A percentile compares a stretch with the other conserved stretches of the same genome.
These are phyloP conservation scores for Notolabrus celidotus DNA, from an alignment of 2,797 vertebrate species.

Conservation along the genomic window DNA sequence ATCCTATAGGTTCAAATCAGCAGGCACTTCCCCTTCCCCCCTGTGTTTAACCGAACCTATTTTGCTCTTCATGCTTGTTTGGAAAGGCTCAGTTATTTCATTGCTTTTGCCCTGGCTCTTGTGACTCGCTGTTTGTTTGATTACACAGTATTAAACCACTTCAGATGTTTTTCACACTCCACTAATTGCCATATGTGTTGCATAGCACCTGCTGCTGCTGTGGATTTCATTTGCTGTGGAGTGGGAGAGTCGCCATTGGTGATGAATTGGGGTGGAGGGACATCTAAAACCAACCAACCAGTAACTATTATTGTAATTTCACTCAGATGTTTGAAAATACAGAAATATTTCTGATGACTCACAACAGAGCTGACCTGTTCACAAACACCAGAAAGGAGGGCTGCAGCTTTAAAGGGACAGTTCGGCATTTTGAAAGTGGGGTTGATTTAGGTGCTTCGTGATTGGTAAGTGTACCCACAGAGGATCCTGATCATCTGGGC, in stretches of 20 bases:
- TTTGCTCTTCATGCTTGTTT: conserved; percentile 45
- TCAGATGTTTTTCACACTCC: conserved; percentile 45
- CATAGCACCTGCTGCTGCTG: conserved; percentile 41
- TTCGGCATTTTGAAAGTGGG: too few relatives aligned
- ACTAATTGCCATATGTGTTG: conserved; percentile 45
- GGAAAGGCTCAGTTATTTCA: conserved; percentile 41
- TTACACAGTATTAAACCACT: conserved; percentile 48
- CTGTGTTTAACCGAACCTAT: conserved; percentile 28
- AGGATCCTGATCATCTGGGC: too few relatives aligned
- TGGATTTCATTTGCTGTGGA: conserved; percentile 1
- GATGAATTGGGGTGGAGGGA: background rate
- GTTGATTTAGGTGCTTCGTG: too few relatives aligned
- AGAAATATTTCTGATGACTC: conserved; percentile 1
- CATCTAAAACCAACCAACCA: background rate
- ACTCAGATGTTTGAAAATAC: conserved; percentile 8
- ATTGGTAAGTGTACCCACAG: too few relatives aligned
- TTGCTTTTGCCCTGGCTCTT: conserved; percentile 27
- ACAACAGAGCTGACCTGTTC: background rate
- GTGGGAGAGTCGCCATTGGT: background rate
- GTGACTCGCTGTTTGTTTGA: conserved; percentile 42
- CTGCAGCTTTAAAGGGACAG: background rate
- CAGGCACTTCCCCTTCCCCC: conserved; percentile 1
- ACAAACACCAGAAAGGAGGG: conserved; percentile 2
- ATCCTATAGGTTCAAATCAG: conserved; percentile 53
- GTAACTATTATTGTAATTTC: background rate